These are phyloP conservation scores for Xanthorhoe spadicearia DNA, from an alignment of 2,888 invertebrate genomes.

Conservation along the genomic window DNA sequence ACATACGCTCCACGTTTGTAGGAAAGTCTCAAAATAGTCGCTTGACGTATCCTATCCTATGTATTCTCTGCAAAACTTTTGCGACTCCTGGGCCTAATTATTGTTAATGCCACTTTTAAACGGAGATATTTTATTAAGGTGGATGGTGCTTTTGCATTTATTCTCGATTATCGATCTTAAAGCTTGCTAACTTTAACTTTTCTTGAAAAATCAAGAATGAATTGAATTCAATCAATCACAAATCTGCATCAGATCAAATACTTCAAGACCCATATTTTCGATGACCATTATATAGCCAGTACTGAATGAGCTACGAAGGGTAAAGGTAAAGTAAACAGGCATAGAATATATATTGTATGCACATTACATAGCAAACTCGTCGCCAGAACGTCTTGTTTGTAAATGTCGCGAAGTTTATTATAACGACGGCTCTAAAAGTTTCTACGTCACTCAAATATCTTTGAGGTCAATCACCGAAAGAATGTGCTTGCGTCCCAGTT, in stretches of 20 bases:
- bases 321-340: not conserved
- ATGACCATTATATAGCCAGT: too few species aligned
- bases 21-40: not conserved
- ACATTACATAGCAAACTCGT: not conserved
- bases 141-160: too few species aligned
- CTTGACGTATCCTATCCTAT: not conserved
- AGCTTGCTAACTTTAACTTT: too few species aligned
- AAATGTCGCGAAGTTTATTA: constrained; percentile 1
- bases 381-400: constrained; percentile 12
- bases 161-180: too few species aligned
- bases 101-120: too few species aligned
- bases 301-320: not conserved
- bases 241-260: too few species aligned
- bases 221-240: too few species aligned
- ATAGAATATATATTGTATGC: not conserved
- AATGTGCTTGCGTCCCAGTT: constrained; percentile 11
- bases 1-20: not conserved
- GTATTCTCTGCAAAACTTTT: too few species aligned
- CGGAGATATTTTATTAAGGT: too few species aligned
- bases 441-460: constrained; percentile 23
- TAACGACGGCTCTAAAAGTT: constrained; percentile 11
- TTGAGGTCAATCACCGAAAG: constrained; percentile 24
- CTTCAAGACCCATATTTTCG: too few species aligned
- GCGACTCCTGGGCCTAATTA: too few species aligned
- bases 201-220: too few species aligned